Base-by-base conservation (phyloP, 2,888 invertebrate genomes). In the Plusia festucae region DNA sequence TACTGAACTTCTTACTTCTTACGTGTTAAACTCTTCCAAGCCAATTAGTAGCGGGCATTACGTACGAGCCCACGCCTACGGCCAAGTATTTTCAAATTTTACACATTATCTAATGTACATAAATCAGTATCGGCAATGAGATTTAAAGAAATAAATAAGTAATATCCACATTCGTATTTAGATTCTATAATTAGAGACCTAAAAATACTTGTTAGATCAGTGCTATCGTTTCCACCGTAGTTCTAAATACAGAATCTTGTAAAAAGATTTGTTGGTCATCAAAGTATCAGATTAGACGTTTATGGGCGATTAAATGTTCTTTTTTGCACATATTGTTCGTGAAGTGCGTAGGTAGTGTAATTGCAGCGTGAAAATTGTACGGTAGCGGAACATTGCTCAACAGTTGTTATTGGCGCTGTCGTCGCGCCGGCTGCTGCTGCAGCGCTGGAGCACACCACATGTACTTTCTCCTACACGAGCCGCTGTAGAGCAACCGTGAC, bases 401-500 rank as follows among this genome's bases (percentile, higher is more conserved):
- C 27, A 63, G 51, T 60, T 70, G 64, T 51, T 13, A 40, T 53
- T 56, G 67, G 53, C 59, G 53, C 15, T 53, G 20, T 70, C 46
- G 11, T 11, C 16, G n/a, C 44, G 46, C 46, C 20, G 11, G 46
- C 18, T 49, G 46, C 46, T 20, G 46, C 46, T 56, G 54, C 32
- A 44, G 34, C 40, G 46, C 40, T n/a, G 54, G 63, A 63, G 53
- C 18, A 44, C 65, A 40, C 78, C 72, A 72, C 73, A 80, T 79
- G 70, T 77, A 87, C 89, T 89, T 89, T 89, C 89, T 85, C 86
- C 77, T 71, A 68, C 77, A 78, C 78, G 76, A 78, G 71, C 57
- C 58, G 53, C 77, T 68, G 65, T 74, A 70, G 68, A 75, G 78
- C 83, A 82, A 76, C 83, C 82, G 70, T 85, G 86, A 86, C 85